Percentiles rank a stretch among this genome's conserved stretches.
Evolutionary conservation across 2,113 vertebrate genomes (phyloP).

Genomic region (rat (Rattus norvegicus)): GRCr8 NC_086021.1:143829001-143829500

Average conservation of each 20-base stretch:
- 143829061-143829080: neutral
- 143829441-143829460: neutral
- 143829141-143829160: too few relatives aligned
- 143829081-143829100: too few relatives aligned
- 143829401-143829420: neutral
- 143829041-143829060: neutral
- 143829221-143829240: too few relatives aligned
- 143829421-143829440: neutral
- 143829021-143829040: constrained; percentile 12
- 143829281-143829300: constrained; percentile 8
- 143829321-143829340: neutral
- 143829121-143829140: too few relatives aligned
- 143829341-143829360: neutral
- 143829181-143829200: too few relatives aligned
- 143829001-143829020: neutral
- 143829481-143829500: neutral
- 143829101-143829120: too few relatives aligned
- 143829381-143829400: neutral
- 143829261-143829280: constrained; percentile 4
- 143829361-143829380: neutral
- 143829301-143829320: neutral
- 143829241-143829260: neutral
- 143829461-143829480: neutral
- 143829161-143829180: too few relatives aligned
- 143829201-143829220: too few relatives aligned